These are phyloP conservation scores for Orthosia incerta DNA, from an alignment of 2,888 invertebrate species.

Conservation along the genomic window DNA sequence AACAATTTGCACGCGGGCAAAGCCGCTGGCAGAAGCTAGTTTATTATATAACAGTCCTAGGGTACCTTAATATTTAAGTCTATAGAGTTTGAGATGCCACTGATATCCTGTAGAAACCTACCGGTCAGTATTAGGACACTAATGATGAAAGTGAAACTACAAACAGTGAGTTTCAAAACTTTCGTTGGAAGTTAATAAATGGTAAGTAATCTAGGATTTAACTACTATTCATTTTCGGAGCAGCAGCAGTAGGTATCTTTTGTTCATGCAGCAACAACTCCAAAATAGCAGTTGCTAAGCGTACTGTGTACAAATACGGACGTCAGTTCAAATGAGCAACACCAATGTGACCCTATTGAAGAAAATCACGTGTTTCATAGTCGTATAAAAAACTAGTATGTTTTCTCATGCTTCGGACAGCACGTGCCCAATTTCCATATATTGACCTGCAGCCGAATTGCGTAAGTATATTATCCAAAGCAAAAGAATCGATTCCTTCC, in stretches of 20 bases:
- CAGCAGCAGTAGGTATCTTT: background rate
- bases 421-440: background rate
- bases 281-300: background rate
- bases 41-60: slow-evolving; percentile 5
- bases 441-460: too few relatives aligned
- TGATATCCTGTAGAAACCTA: background rate
- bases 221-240: background rate
- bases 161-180: background rate
- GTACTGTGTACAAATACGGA: background rate
- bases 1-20: too few relatives aligned
- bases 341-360: slow-evolving; percentile 2
- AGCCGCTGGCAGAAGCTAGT: too few relatives aligned
- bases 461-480: too few relatives aligned
- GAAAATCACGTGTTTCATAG: slow-evolving; percentile 17
- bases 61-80: too few relatives aligned
- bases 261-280: background rate
- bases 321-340: background rate
- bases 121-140: background rate
- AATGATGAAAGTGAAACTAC: too few relatives aligned
- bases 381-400: background rate
- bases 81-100: background rate
- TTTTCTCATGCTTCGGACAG: background rate
- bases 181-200: background rate
- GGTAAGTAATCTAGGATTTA: background rate
- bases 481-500: too few relatives aligned